phyloP scores from a whole-genome alignment of 2,888 invertebrate genomes.

The Notodonta ziczac region DNA sequence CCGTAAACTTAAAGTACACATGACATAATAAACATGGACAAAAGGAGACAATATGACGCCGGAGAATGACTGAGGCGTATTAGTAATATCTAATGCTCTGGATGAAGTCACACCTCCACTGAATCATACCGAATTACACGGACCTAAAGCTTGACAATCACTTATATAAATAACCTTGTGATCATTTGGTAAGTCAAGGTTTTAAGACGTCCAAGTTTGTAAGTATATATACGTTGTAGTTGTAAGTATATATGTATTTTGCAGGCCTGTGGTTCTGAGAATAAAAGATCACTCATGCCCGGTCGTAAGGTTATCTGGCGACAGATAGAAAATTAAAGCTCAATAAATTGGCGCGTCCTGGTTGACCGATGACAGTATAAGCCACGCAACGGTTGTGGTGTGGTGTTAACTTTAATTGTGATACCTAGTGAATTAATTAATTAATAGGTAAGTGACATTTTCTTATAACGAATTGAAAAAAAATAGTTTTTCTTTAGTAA shows the following conservation, averaged over 20 bases:
- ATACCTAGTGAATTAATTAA: conserved; percentile 23
- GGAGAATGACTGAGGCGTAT: not conserved
- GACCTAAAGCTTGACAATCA: conserved; percentile 50
- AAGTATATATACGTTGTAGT: conserved; percentile 30
- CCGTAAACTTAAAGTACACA: too few relatives aligned
- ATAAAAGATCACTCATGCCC: conserved; percentile 66
- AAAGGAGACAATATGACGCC: not conserved
- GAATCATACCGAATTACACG: conserved; percentile 50
- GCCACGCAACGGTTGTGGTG: conserved; percentile 40
- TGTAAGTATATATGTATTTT: conserved; percentile 60
- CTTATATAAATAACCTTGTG: conserved; percentile 52
- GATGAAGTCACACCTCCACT: conserved; percentile 52
- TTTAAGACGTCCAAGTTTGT: conserved; percentile 40
- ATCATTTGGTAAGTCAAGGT: conserved; percentile 52
- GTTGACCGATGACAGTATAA: conserved; percentile 64
- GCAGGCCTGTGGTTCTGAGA: conserved; percentile 68
- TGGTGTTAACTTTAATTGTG: conserved; percentile 42
- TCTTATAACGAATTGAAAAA: too few relatives aligned
- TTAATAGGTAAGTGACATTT: conserved; percentile 34
- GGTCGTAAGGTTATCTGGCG: conserved; percentile 69
- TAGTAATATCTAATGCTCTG: conserved; percentile 16
- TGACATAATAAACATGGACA: not conserved
- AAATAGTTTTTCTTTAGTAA: not conserved
- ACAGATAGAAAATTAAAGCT: conserved; percentile 67
- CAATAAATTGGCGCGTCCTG: conserved; percentile 69